Conservation (phyloP, 2,888 invertebrate genomes). For the Heteromurus nitidus region DNA sequence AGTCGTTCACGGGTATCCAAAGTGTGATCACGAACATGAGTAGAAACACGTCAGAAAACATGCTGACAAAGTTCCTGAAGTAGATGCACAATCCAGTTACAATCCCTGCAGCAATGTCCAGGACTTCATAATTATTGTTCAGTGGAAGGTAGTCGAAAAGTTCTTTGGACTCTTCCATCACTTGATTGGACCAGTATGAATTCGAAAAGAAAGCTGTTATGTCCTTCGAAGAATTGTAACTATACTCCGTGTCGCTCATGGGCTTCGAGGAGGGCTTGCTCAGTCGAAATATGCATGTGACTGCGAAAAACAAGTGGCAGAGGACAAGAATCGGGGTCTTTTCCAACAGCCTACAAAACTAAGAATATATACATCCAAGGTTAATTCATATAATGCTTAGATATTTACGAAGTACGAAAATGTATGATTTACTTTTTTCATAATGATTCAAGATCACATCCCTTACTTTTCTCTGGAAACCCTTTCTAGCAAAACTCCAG, state of each 20-base stretch:
- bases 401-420: too few relatives aligned
- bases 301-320: not conserved
- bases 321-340: not conserved
- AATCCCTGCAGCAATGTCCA: too few relatives aligned
- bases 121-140: too few relatives aligned
- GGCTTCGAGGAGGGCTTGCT: constrained; percentile 10
- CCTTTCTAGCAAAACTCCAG: not conserved
- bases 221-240: not conserved
- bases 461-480: not conserved
- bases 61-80: constrained; percentile 4
- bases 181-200: not conserved
- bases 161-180: constrained; percentile 4
- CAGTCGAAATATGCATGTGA: not conserved
- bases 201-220: not conserved
- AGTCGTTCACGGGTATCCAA: not conserved
- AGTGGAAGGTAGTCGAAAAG: not conserved
- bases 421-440: too few relatives aligned
- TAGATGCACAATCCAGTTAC: not conserved
- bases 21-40: not conserved
- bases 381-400: not conserved
- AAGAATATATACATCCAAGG: not conserved
- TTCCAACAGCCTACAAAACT: not conserved
- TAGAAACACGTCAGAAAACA: not conserved
- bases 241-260: constrained; percentile 1
- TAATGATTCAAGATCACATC: too few relatives aligned